These are phyloP conservation scores for Pogonomyrmex californicus DNA, from an alignment of 1,140 invertebrate genomes.

Conservation along the genomic window DNA sequence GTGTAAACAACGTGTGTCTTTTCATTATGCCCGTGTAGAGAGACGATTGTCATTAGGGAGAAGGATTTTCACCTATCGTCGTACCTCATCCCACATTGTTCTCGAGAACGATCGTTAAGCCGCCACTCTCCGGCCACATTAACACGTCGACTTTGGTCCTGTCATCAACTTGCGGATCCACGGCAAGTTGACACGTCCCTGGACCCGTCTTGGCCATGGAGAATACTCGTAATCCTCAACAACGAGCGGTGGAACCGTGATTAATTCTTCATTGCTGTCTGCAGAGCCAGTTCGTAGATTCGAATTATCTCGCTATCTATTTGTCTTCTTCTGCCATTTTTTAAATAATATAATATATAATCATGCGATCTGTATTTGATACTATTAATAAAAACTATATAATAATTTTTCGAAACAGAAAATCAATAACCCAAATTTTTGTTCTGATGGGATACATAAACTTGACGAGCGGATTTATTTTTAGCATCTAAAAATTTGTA, in stretches of 20 bases:
- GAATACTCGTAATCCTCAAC: constrained; percentile 68
- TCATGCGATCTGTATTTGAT: no score
- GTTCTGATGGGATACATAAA: not conserved
- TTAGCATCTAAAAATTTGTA: no score
- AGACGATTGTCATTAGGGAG: not conserved
- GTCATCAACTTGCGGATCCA: constrained; percentile 48
- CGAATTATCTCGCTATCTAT: constrained; percentile 14
- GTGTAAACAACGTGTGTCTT: no score
- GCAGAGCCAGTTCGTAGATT: constrained; percentile 23
- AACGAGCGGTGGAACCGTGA: constrained; percentile 48
- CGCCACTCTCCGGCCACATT: constrained; percentile 65
- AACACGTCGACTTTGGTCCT: constrained; percentile 64
- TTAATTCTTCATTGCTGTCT: constrained; percentile 58
- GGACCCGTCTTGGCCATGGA: constrained; percentile 22
- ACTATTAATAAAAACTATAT: not conserved
- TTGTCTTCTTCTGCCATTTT: constrained; percentile 6
- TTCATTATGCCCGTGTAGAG: not conserved
- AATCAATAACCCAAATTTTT: not conserved
- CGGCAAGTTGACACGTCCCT: constrained; percentile 62
- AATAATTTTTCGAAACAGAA: not conserved
- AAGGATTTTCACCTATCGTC: constrained; percentile 48
- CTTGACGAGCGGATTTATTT: no score
- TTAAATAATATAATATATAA: not conserved
- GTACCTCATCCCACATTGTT: constrained; percentile 7
- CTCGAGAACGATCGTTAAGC: constrained; percentile 68